Base-by-base conservation (phyloP, 30 jellyfish, hydroid and myxozoan species). In the Morbakka virulenta region DNA sequence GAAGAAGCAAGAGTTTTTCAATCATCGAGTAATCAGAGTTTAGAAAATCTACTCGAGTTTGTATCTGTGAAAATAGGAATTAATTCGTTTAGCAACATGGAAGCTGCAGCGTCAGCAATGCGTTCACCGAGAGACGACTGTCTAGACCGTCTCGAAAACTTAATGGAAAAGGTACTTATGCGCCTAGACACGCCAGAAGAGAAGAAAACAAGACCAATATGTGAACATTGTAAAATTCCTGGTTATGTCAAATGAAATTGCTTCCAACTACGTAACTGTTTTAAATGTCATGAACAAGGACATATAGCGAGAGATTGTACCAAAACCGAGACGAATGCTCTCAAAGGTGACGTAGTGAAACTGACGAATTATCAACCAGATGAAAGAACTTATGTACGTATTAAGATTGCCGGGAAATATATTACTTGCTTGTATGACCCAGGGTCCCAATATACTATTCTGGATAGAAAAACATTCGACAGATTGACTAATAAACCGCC, bases 1-100 rank as follows among this genome's bases (percentile, higher is more conserved):
- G 76, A 64, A 25, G 49, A 3, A 64, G 76, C 76, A 64, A 64
- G 28, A 64, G 24, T 64, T 23, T 64, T 64, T 47, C 76, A 64
- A 20, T 64, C 28, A 28, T 21, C 50, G 62, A 50, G 76, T 3
- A 64, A 6, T 2, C 28, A 50, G 52, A 4, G 52, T 6, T 4
- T 64, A 2, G 76, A 64, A 28, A 20, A 50, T 25, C 62, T 64
- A 4, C 20, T 64, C 2, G 76, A 64, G 28, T 25, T 64, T 2
- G 62, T 25, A 4, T 21, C 24, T 33, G 2, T 50, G 13, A 25
- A 12, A 64, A 50, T 50, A 2, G 76, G 76, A 12, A n/a, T n/a
- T 3, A 25, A 13, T 21, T 14, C 28, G 76, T 50, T 6, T 12
- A 25, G 3, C 62, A 25, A 13, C 63, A 4, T 2, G 20, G 52